Evolutionary conservation across 2,113 vertebrate species (phyloP).

Genomic region (cat (Felis catus)): F.catus_Fca126_mat1.0 CM031419.1:77744501-77745000

Average conservation of each 20-base stretch:
- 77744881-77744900: background rate
- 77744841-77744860: conserved; percentile 79
- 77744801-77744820: conserved; percentile 80
- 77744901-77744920: conserved; percentile 71
- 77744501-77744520: background rate
- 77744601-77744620: background rate
- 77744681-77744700: conserved; percentile 59
- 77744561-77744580: background rate
- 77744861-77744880: conserved; percentile 57
- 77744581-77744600: background rate
- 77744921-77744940: conserved; percentile 41
- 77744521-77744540: no score
- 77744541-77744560: background rate
- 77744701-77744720: conserved; percentile 31
- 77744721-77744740: conserved; percentile 25
- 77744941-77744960: conserved; percentile 39
- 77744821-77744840: conserved; percentile 78
- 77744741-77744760: conserved; percentile 58
- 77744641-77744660: conserved; percentile 45
- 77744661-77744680: conserved; percentile 56
- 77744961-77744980: conserved; percentile 65
- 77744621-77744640: background rate
- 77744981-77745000: conserved; percentile 69
- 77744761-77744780: conserved; percentile 78
- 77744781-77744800: conserved; percentile 81